Evolutionary conservation across 2,797 vertebrate species (phyloP).

Genomic region (Austrolebias charrua): DNA sequence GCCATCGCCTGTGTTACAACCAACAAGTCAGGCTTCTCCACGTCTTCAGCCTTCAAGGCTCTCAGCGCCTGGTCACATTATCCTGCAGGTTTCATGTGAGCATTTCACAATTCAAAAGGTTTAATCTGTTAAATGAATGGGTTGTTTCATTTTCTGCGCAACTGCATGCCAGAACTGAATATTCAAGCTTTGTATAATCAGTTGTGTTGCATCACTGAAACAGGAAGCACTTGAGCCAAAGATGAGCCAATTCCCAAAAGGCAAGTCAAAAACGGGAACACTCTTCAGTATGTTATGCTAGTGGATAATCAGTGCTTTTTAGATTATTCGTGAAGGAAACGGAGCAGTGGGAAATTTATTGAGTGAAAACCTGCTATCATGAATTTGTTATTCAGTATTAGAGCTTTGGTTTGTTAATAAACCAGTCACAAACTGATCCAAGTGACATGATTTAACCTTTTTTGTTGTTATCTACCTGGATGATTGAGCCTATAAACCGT

Average conservation of each 20-base stretch:
- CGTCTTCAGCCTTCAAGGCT: not conserved
- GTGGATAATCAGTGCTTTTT: not conserved
- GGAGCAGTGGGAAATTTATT: not conserved
- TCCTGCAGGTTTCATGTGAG: not conserved
- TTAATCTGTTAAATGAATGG: not conserved
- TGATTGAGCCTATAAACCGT: too few relatives aligned
- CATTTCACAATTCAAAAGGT: not conserved
- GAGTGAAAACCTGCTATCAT: not conserved
- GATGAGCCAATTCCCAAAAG: not conserved
- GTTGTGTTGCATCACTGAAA: not conserved
- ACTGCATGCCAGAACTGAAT: too few relatives aligned
- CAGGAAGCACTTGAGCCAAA: not conserved
- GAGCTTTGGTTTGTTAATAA: too few relatives aligned
- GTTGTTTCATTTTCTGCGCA: too few relatives aligned
- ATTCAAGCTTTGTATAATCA: not conserved
- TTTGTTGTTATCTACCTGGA: too few relatives aligned
- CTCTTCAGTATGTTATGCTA: not conserved
- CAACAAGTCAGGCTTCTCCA: slow-evolving; percentile 7
- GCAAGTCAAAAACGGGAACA: not conserved
- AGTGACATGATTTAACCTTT: too few relatives aligned
- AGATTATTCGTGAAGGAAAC: not conserved
- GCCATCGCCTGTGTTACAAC: slow-evolving; percentile 27
- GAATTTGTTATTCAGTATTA: not conserved
- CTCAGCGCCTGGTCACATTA: not conserved
- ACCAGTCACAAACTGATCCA: too few relatives aligned